Conservation (phyloP, 2,888 invertebrate genomes). For the Pterobdella sp. region DNA sequence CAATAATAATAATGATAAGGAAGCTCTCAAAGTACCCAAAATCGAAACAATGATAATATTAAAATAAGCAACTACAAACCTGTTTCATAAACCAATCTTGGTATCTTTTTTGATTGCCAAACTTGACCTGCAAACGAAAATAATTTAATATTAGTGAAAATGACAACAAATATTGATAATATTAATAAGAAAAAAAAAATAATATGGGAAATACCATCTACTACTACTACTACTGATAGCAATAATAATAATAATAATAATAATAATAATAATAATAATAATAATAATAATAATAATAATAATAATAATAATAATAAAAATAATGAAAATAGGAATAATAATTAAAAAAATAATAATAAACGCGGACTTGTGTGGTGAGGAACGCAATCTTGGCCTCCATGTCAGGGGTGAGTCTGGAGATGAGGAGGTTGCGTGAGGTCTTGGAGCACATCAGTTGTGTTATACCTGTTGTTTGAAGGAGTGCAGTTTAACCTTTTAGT, state of each 20-base stretch:
- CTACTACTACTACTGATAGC: too few relatives aligned
- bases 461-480: conserved; percentile 53
- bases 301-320: too few relatives aligned
- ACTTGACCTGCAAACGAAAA: conserved; percentile 47
- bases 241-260: too few relatives aligned
- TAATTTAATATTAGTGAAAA: neutral
- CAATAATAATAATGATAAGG: neutral
- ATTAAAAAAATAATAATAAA: neutral
- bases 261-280: too few relatives aligned
- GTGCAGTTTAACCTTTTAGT: neutral
- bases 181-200: too few relatives aligned
- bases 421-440: conserved; percentile 76
- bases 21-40: neutral
- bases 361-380: conserved; percentile 58
- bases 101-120: conserved; percentile 82
- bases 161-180: neutral
- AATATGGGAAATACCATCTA: too few relatives aligned
- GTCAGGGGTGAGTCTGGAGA: conserved; percentile 77
- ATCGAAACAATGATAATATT: neutral
- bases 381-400: conserved; percentile 86
- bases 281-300: too few relatives aligned
- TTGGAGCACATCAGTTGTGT: conserved; percentile 71
- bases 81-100: conserved; percentile 86
- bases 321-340: too few relatives aligned
- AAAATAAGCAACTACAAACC: conserved; percentile 45